Evolutionary conservation across 1,140 invertebrate genomes (phyloP).

Genomic region (Caenorhabditis brenneri): DNA sequence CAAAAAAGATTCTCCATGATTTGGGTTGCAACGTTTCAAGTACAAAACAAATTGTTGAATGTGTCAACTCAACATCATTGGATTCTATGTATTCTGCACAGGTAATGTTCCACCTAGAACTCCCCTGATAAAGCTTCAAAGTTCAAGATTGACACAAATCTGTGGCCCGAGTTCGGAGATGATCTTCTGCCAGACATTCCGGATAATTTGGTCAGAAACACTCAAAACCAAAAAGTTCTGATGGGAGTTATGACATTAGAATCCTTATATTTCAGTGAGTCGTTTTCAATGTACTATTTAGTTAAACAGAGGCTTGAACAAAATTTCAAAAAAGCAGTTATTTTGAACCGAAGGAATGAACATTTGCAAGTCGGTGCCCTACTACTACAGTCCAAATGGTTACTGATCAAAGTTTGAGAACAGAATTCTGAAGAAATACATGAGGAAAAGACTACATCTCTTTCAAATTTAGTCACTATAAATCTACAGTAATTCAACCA

Average conservation of each 20-base stretch:
- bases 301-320: no score
- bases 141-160: background rate
- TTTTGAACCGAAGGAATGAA: no score
- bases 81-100: conserved; percentile 18
- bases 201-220: background rate
- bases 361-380: no score
- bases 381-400: no score
- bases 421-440: no score
- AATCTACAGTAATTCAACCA: no score
- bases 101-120: background rate
- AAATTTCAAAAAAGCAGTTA: no score
- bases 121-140: background rate
- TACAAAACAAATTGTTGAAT: background rate
- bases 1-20: background rate
- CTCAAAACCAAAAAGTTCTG: conserved; percentile 8
- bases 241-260: conserved; percentile 28
- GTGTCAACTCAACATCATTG: background rate
- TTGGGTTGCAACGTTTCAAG: background rate
- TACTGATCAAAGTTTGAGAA: no score
- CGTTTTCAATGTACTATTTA: background rate
- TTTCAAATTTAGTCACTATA: no score
- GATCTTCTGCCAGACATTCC: background rate
- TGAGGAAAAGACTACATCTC: no score
- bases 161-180: background rate
- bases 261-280: conserved; percentile 1